phyloP scores from a whole-genome alignment of 2,888 invertebrate genomes.

The Acrobasis suavella region DNA sequence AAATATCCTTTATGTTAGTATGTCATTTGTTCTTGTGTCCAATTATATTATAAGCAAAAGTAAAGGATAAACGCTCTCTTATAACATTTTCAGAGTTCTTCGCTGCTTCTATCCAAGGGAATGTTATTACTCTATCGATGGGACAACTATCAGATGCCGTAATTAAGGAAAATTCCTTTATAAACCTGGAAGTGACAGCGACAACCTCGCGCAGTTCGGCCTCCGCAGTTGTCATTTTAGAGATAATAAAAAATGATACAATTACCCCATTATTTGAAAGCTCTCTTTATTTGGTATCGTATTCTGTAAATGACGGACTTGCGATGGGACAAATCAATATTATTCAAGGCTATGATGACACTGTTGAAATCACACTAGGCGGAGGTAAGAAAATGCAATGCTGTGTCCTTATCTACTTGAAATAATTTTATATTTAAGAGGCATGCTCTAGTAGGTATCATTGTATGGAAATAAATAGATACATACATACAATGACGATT shows the following conservation, averaged over 20 bases:
- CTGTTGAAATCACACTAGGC: constrained; percentile 17
- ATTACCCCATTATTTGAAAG: constrained; percentile 21
- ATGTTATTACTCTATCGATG: constrained; percentile 21
- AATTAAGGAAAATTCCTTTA: constrained; percentile 18
- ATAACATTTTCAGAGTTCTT: constrained; percentile 28
- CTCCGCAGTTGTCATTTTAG: constrained; percentile 23
- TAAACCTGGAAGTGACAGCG: constrained; percentile 24
- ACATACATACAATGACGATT: no score
- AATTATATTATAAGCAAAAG: no score
- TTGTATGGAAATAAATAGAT: no score
- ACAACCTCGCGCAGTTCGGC: constrained; percentile 20
- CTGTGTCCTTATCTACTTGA: no score
- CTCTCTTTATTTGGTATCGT: constrained; percentile 20
- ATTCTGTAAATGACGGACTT: constrained; percentile 14
- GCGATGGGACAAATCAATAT: constrained; percentile 21
- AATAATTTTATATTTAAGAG: no score
- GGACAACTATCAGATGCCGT: constrained; percentile 14
- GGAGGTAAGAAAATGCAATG: constrained; percentile 20
- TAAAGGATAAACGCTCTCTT: no score
- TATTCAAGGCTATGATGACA: constrained; percentile 25
- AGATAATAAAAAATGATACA: constrained; percentile 25
- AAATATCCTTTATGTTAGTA: no score
- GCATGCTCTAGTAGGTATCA: no score
- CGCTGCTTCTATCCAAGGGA: constrained; percentile 8
- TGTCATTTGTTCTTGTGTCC: no score